These are phyloP conservation scores for Acridotheres tristis DNA, from an alignment of 2,797 vertebrate genomes.

Conservation along the genomic window DNA sequence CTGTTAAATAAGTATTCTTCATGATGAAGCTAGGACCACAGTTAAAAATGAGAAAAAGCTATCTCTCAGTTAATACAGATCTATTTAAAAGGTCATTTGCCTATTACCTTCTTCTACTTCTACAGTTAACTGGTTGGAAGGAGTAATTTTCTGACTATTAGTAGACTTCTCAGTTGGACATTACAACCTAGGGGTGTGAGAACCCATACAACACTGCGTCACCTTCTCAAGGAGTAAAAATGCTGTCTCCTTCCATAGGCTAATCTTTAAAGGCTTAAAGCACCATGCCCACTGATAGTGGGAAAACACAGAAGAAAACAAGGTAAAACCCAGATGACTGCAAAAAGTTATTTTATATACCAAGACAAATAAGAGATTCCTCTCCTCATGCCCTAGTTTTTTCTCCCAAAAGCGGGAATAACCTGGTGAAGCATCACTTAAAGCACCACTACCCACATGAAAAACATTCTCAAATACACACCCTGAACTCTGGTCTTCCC, in stretches of 20 bases:
- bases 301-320: not conserved
- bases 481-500: not conserved
- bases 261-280: not conserved
- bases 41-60: not conserved
- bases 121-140: not conserved
- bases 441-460: not conserved
- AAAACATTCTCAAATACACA: not conserved
- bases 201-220: not conserved
- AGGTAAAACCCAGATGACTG: not conserved
- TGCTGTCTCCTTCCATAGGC: not conserved
- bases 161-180: not conserved
- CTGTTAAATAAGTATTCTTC: not conserved
- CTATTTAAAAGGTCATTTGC: not conserved
- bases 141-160: not conserved
- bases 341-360: not conserved
- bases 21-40: not conserved
- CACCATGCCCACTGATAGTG: fast-evolving
- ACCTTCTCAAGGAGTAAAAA: not conserved
- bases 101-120: not conserved
- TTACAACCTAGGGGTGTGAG: not conserved
- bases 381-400: not conserved
- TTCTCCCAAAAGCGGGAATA: not conserved
- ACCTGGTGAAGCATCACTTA: not conserved
- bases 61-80: not conserved
- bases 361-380: not conserved